Percentiles rank a stretch among this genome's conserved stretches.
phyloP scores from a whole-genome alignment of 2,113 vertebrate species.

The Excalfactoria chinensis region DNA sequence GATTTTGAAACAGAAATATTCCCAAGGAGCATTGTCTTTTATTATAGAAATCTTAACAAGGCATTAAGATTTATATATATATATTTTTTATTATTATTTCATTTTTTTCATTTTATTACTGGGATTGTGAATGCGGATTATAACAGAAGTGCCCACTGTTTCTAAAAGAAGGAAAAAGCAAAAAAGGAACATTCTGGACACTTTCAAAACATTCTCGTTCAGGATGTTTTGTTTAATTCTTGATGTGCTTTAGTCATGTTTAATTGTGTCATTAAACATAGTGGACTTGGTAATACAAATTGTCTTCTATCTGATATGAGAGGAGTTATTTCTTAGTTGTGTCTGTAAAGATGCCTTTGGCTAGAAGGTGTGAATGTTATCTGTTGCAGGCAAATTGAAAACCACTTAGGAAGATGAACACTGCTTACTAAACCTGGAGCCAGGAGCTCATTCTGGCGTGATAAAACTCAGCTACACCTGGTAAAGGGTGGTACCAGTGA shows the following conservation, averaged over 20 bases:
- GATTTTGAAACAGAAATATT: not conserved
- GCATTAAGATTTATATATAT: not conserved
- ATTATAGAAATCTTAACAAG: not conserved
- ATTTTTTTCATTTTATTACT: not conserved
- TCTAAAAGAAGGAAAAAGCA: not conserved
- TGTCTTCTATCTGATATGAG: not conserved
- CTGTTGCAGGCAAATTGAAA: not conserved
- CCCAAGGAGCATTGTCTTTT: not conserved
- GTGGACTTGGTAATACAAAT: not conserved
- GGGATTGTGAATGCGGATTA: not conserved
- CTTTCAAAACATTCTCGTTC: not conserved
- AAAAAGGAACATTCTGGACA: not conserved
- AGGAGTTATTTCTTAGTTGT: not conserved
- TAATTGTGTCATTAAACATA: not conserved
- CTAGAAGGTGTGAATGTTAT: not conserved
- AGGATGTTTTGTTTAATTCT: not conserved
- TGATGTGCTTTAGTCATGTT: not conserved
- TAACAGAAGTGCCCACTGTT: not conserved
- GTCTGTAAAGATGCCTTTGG: not conserved
- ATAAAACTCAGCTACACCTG: conserved; percentile 36
- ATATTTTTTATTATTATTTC: too few relatives aligned
- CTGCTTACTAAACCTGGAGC: not conserved
- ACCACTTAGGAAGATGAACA: not conserved
- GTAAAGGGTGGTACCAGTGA: not conserved
- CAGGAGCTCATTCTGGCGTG: conserved; percentile 18